phyloP scores from a whole-genome alignment of 1,140 invertebrate genomes.

The Hirudo medicinalis region DNA sequence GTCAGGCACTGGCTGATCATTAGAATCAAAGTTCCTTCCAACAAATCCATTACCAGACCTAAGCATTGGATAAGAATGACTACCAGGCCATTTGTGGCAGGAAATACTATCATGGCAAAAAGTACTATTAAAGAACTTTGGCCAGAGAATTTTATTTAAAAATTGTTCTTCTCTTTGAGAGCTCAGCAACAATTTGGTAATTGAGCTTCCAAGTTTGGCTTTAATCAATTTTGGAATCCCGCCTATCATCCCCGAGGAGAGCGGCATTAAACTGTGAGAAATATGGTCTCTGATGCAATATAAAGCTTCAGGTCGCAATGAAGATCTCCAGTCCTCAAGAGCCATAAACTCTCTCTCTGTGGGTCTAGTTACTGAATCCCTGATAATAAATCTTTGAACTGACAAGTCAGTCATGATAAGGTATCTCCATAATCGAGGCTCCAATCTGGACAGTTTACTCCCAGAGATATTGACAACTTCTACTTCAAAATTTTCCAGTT shows the following conservation, averaged over 20 bases:
- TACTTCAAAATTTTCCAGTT: slow-evolving; percentile 19
- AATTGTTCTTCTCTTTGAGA: slow-evolving; percentile 15
- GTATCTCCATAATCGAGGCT: slow-evolving; percentile 20
- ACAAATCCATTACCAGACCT: slow-evolving; percentile 21
- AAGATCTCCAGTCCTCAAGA: slow-evolving; percentile 18
- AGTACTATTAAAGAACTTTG: not conserved
- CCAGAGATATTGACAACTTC: slow-evolving; percentile 18
- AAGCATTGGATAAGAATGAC: slow-evolving; percentile 20
- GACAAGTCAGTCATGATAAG: slow-evolving; percentile 19
- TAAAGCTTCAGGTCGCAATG: not conserved
- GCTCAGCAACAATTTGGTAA: slow-evolving; percentile 13
- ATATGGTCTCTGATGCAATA: slow-evolving; percentile 23
- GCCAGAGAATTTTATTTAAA: slow-evolving; percentile 17
- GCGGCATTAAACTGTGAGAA: not conserved
- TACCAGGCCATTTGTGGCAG: slow-evolving; percentile 18
- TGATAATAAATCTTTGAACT: slow-evolving; percentile 21
- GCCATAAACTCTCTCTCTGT: slow-evolving; percentile 20
- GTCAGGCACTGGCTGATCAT: slow-evolving; percentile 18
- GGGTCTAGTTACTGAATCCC: slow-evolving; percentile 19
- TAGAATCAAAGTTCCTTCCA: slow-evolving; percentile 22
- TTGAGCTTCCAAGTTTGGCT: not conserved
- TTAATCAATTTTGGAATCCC: slow-evolving; percentile 18
- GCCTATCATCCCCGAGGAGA: slow-evolving; percentile 17
- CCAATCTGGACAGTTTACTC: slow-evolving; percentile 11
- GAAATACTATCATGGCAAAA: slow-evolving; percentile 24